A percentile compares a stretch with the other conserved stretches of the same genome.
Evolutionary conservation across 2,113 vertebrate species (phyloP).

Genomic region (Oryctolagus cuniculus): mOryCun1.1 NC_091442.1:75438501-75439000

Average conservation of each 20-base stretch:
- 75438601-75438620: neutral
- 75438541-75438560: neutral
- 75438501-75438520: neutral
- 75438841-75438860: neutral
- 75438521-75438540: neutral
- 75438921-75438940: neutral
- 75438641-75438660: neutral
- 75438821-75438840: neutral
- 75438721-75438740: neutral
- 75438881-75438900: neutral
- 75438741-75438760: neutral
- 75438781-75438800: neutral
- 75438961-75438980: neutral
- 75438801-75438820: neutral
- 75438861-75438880: neutral
- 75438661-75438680: neutral
- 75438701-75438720: too few species aligned
- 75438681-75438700: neutral
- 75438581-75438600: neutral
- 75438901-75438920: neutral
- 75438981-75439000: neutral
- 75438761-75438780: neutral
- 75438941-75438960: neutral
- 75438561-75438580: neutral
- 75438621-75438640: neutral